phyloP scores from a whole-genome alignment of 1,140 invertebrate species.

The Physella acuta region DNA sequence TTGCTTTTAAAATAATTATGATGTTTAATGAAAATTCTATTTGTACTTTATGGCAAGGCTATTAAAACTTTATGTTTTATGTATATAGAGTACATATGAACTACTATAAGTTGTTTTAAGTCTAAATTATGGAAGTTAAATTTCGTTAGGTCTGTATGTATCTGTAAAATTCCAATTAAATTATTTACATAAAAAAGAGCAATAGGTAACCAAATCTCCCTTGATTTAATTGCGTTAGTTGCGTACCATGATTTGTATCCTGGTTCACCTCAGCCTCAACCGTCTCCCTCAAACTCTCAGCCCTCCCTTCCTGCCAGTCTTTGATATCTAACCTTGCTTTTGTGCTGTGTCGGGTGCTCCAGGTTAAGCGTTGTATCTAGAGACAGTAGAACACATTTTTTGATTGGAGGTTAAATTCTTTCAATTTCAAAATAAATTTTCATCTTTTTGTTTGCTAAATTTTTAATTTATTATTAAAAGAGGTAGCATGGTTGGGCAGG shows the following conservation, averaged over 20 bases:
- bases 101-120: background rate
- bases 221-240: background rate
- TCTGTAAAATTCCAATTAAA: background rate
- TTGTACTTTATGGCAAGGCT: too few relatives aligned
- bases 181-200: background rate
- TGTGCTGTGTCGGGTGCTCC: conserved; percentile 57
- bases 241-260: background rate
- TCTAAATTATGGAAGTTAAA: background rate
- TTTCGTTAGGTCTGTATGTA: background rate
- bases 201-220: background rate
- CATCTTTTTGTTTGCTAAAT: background rate
- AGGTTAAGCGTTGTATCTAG: conserved; percentile 61
- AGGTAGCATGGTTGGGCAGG: background rate
- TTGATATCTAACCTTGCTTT: conserved; percentile 54
- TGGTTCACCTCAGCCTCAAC: background rate
- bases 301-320: conserved; percentile 6
- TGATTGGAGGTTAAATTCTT: background rate
- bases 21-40: too few relatives aligned
- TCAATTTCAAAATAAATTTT: background rate
- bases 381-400: background rate
- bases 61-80: background rate
- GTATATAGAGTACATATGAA: background rate
- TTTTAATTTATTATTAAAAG: background rate
- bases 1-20: too few relatives aligned
- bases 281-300: background rate